Evolutionary conservation across 2,797 vertebrate genomes (phyloP), one percentile per base, ranked within the genome.

Genomic region (Carapus acus): DNA sequence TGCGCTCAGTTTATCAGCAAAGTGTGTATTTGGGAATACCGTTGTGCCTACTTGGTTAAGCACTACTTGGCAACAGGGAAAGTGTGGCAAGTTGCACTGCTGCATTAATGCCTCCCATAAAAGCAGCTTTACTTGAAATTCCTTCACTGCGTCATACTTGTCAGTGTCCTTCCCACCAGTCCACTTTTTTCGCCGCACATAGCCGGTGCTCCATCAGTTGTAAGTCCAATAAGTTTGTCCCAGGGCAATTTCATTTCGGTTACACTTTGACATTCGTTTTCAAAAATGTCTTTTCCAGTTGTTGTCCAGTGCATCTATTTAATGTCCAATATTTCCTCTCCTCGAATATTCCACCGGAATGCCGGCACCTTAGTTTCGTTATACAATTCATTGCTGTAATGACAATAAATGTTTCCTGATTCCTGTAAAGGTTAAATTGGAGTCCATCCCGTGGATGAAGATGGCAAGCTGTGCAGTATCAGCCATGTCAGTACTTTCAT

Each of bases 401-500:
- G n/a, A n/a, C n/a, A n/a, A n/a, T n/a, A n/a, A n/a, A n/a, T n/a
- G n/a, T n/a, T n/a, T n/a, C n/a, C n/a, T n/a, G n/a, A n/a, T n/a
- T n/a, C n/a, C n/a, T 31, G 14, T 51, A 2, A 51, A 7, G 23
- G 17, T 14, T 14, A 45, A 4, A 12, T 16, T 45, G 8, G 36
- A 50, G 27, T 66, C 55, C 13, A 59, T 45, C 20, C 41, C 44
- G 24, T 45, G 33, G 41, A 59, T 43, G 49, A 65, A 58, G 6
- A 58, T 48, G 17, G 54, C 18, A 14, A 54, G 20, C 45, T 65
- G 55, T 12, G 52, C 57, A 55, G 29, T 67, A 15, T 67, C 51
- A n/a, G 46, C 16, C 3, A 14, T 33, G 29, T 58, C 62, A n/a
- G n/a, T n/a, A n/a, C n/a, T n/a, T n/a, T n/a, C n/a, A n/a, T n/a